Evolutionary conservation across 2,888 invertebrate genomes (phyloP).

Genomic region (Drosophila quasianomalipes): DNA sequence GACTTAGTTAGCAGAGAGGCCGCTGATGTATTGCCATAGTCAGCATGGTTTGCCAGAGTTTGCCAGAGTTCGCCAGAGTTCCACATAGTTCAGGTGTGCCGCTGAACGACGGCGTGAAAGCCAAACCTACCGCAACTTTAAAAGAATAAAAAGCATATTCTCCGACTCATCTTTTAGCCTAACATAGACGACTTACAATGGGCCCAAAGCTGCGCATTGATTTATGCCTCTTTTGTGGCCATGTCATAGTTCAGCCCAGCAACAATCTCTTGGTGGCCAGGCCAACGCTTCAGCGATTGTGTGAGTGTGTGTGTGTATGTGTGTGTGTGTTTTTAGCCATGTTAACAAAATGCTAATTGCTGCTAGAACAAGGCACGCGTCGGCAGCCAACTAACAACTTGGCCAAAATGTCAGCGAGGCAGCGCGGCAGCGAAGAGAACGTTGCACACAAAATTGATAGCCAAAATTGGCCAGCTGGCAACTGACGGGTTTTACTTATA

Average conservation of each 20-base stretch:
- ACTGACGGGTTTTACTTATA: slow-evolving; percentile 55
- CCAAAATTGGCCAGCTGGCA: slow-evolving; percentile 64
- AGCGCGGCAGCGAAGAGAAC: slow-evolving; percentile 54
- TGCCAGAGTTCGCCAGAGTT: slow-evolving; percentile 29
- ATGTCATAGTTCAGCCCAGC: slow-evolving; percentile 68
- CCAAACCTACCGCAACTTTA: slow-evolving; percentile 65
- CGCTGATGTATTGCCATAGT: slow-evolving; percentile 49
- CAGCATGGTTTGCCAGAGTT: slow-evolving; percentile 26
- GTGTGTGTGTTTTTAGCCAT: slow-evolving; percentile 29
- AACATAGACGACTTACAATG: slow-evolving; percentile 54
- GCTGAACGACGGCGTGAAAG: slow-evolving; percentile 69
- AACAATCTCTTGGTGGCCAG: slow-evolving; percentile 32
- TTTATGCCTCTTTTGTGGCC: slow-evolving; percentile 60
- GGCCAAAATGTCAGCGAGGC: slow-evolving; percentile 69
- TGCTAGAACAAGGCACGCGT: slow-evolving; percentile 62
- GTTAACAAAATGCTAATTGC: slow-evolving; percentile 72
- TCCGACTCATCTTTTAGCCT: slow-evolving; percentile 54
- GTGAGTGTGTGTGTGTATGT: not conserved
- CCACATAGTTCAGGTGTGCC: slow-evolving; percentile 73
- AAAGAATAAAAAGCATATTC: slow-evolving; percentile 19
- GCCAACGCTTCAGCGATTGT: slow-evolving; percentile 3
- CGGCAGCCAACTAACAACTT: slow-evolving; percentile 36
- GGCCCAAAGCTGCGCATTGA: slow-evolving; percentile 48
- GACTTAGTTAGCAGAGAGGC: slow-evolving; percentile 66
- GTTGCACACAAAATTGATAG: slow-evolving; percentile 63